Base-by-base conservation (phyloP, 1,140 invertebrate genomes). In the Drosophila arawakana region DNA sequence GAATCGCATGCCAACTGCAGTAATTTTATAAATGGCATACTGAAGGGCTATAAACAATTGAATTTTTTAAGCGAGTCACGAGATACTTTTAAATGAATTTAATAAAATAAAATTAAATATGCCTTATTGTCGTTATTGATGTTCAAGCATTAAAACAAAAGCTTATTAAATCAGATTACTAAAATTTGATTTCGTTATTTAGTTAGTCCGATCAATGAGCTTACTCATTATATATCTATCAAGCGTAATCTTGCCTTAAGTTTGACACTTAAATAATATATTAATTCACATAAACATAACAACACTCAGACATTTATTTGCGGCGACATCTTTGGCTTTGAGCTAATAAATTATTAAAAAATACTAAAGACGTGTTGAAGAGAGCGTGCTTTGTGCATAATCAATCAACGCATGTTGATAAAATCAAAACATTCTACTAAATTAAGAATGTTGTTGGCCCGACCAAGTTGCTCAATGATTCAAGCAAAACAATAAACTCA, bases 381-480 rank as follows among this genome's bases (percentile, higher is more conserved):
- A 2, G 46, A 11, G 9, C 13, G 34, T 49, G 57, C 50, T 58
- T 63, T 49, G 21, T 43, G 44, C 67, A 60, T 58, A 65, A 75
- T 75, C 59, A 75, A 75, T 75, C 60, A 75, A 44, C 15, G 67
- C 44, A 60, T 8, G 44, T 52, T 75, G 58, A 62, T 66, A 43
- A 58, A 63, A 69, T 63, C 60, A 66, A 60, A 66, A 57, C 47
- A 55, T 49, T 55, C 62, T 43, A 49, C 50, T 46, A 73, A 76
- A 76, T 76, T 76, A 73, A 70, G 57, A 70, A 57, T 67, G 67
- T 61, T 55, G 34, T 52, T 52, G 11, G 11, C 50, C 50, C n/a
- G 50, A 2, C 50, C 54, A 76, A 65, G 62, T 43, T 18, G 39
- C 34, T 15, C 21, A 57, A 65, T 30, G 46, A 11, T 47, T 11